Conservation (phyloP, 1,140 invertebrate species). For the Drosophila pseudoobscura region DNA sequence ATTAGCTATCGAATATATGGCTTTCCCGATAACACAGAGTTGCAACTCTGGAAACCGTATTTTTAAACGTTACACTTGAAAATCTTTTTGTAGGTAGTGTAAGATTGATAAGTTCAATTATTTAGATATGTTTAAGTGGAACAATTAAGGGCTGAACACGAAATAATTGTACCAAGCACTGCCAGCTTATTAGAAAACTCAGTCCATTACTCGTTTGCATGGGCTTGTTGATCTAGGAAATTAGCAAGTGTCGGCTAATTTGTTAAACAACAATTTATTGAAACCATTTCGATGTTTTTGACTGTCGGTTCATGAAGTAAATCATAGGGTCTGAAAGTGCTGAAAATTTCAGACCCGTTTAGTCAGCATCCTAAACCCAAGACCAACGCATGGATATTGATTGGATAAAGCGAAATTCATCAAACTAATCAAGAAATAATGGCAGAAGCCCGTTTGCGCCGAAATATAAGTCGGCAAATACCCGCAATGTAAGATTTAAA, state of each 20-base stretch:
- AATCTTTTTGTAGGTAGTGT: no score
- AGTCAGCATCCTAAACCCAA: conserved; percentile 37
- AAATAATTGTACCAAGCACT: conserved; percentile 37
- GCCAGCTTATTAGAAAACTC: conserved; percentile 26
- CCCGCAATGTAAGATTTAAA: conserved; percentile 70
- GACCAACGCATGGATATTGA: conserved; percentile 50
- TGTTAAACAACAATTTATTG: conserved; percentile 66
- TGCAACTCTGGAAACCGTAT: no score
- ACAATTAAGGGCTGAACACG: no score
- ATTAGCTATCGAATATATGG: no score
- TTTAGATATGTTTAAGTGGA: no score
- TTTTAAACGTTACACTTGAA: no score
- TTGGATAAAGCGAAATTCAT: conserved; percentile 6
- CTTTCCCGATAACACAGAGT: no score
- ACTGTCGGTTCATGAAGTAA: conserved; percentile 33
- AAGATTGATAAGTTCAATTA: no score
- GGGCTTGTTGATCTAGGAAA: conserved; percentile 57
- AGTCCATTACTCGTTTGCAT: conserved; percentile 26
- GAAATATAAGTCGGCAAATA: conserved; percentile 73
- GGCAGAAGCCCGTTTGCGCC: conserved; percentile 72
- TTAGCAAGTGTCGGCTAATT: conserved; percentile 68
- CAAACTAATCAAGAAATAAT: conserved; percentile 36
- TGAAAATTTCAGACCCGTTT: conserved; percentile 35
- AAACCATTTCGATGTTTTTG: conserved; percentile 40
- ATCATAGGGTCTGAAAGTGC: conserved; percentile 15